A percentile compares a stretch with the other conserved stretches of the same genome.
phyloP scores from a whole-genome alignment of 2,888 invertebrate species.

The Lasioglossum marginatum region DNA sequence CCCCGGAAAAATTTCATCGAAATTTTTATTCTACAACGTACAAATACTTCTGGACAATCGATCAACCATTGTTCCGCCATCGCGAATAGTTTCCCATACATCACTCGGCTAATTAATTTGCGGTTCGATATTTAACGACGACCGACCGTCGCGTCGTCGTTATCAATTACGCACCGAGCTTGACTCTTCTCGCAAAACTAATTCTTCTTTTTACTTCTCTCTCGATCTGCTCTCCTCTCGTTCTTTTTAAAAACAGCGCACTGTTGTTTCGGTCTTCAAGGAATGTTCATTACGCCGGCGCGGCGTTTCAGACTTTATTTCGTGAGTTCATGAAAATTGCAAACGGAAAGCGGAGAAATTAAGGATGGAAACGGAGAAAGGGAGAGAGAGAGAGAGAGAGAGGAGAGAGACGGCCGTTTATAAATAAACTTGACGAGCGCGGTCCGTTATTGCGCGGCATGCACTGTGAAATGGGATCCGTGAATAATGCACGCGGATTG shows the following conservation, averaged over 20 bases:
- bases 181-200: neutral
- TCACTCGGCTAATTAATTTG: neutral
- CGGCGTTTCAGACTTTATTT: neutral
- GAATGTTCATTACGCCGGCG: neutral
- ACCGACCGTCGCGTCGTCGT: neutral
- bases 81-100: neutral
- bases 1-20: neutral
- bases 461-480: neutral
- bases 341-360: constrained; percentile 6
- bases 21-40: neutral
- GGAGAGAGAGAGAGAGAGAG: neutral
- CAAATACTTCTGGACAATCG: neutral
- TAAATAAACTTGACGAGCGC: constrained; percentile 1
- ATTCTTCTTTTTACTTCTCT: neutral
- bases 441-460: neutral
- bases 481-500: neutral
- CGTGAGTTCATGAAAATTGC: constrained; percentile 14
- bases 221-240: neutral
- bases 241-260: neutral
- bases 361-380: neutral
- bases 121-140: neutral
- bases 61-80: neutral
- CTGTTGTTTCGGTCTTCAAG: neutral
- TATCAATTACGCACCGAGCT: neutral
- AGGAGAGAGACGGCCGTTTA: neutral